phyloP scores from a whole-genome alignment of 2,113 vertebrate genomes.

The Peromyscus leucopus region DNA sequence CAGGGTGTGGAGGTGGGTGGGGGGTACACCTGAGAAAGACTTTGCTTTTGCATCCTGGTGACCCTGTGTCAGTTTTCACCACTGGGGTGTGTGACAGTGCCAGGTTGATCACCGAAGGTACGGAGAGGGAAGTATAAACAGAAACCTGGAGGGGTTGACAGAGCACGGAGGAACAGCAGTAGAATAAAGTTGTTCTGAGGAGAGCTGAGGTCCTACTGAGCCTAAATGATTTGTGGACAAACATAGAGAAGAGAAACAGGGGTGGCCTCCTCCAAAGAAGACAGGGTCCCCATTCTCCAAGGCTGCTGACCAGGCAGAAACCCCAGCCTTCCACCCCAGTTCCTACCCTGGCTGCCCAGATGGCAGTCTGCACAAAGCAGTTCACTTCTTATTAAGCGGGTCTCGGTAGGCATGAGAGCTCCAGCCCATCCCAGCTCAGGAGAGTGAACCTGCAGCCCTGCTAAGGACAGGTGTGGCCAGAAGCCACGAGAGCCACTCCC shows the following conservation, averaged over 20 bases:
- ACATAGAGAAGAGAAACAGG: accelerated
- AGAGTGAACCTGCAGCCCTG: neutral
- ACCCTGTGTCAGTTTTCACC: neutral
- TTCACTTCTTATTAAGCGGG: neutral
- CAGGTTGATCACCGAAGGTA: neutral
- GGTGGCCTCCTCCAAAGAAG: neutral
- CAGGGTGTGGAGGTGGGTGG: accelerated
- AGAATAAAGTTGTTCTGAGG: neutral
- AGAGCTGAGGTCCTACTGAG: neutral
- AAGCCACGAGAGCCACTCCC: neutral
- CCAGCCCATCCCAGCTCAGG: neutral
- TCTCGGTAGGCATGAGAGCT: neutral
- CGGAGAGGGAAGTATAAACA: neutral
- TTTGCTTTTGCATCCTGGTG: neutral
- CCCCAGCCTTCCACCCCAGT: no score
- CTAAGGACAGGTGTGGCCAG: neutral
- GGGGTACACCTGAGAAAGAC: neutral
- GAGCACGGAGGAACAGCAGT: neutral
- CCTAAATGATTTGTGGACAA: neutral
- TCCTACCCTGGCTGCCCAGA: neutral
- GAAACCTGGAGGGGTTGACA: neutral
- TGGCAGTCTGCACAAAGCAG: neutral
- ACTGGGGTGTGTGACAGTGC: accelerated
- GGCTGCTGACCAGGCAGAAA: neutral
- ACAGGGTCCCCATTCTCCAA: neutral